Base-by-base conservation (phyloP, 2,113 vertebrate species). In the Mus pahari region DNA sequence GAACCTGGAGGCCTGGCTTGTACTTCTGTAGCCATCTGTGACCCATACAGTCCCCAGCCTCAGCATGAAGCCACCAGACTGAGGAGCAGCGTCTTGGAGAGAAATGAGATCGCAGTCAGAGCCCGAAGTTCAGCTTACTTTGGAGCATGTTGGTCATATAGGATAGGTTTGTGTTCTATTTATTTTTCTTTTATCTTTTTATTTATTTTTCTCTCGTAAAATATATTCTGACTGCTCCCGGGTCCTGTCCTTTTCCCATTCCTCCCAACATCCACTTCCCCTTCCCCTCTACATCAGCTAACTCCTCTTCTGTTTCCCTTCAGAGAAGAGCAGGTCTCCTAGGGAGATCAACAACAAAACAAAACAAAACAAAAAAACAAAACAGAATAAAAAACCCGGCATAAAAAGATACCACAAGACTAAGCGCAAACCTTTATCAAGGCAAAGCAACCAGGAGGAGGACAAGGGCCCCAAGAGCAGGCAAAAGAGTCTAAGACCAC, bases 31-130 rank as follows among this genome's bases (percentile, higher is more conserved):
- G 66, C 86, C 48, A 31, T 31, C 53, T 68, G 39, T 66, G 66
- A 75, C 58, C 36, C 1, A 12, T 36, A 64, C 1, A 19, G 50
- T 33, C 7, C 26, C 42, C 48, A 45, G 53, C 9, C 42, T 55
- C 13, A 2, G 48, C 53, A 16, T 22, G n/a, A 55, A 11, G 70
- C 39, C 19, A 9, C 0, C 5, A 1, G 13, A 12, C 31, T 31
- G 58, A 39, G 31, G 31, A 42, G 3, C 42, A 28, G 62, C 70
- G 42, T 33, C 24, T 26, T 50, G 0, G 0, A 13, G 68, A 50
- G 74, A 64, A 24, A 5, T 11, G 53, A 71, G 31, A 2, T 8
- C 3, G 0, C 77, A 36, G 45, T 39, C 45, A 3, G 1, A 2
- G 26, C 88, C 45, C 55, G 70, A 71, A 36, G 83, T 66, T 45